Conservation (phyloP, 2,797 vertebrate genomes). For the Urocyon cinereoargenteus region DNA sequence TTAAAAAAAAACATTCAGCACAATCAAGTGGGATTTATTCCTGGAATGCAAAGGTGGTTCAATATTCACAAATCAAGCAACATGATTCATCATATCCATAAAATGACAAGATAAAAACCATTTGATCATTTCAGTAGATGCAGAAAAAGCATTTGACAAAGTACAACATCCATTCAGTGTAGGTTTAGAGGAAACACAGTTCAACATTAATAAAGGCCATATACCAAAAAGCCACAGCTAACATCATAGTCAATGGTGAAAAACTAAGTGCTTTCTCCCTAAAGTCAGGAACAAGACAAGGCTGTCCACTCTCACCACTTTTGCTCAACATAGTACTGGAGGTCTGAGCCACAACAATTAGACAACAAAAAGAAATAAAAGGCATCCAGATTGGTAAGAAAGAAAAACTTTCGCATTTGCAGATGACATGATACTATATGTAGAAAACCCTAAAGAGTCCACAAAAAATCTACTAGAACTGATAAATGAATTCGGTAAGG, state of each 20-base stretch:
- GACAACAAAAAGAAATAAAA: neutral
- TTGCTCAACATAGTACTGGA: neutral
- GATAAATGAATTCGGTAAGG: neutral
- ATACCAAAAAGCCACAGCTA: neutral
- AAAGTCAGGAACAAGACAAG: neutral
- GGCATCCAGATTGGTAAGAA: neutral
- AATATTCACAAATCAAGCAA: neutral
- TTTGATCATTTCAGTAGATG: neutral
- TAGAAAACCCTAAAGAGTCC: neutral
- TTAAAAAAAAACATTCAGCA: neutral
- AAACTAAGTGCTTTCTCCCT: neutral
- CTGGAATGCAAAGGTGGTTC: neutral
- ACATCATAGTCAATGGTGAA: neutral
- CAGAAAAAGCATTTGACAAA: neutral
- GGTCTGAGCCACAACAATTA: neutral
- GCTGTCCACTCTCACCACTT: neutral
- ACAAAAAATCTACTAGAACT: neutral
- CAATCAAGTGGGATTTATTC: neutral
- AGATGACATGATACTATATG: neutral
- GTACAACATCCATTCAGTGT: neutral
- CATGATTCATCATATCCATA: neutral
- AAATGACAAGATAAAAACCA: neutral
- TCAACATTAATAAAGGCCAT: neutral
- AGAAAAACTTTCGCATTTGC: neutral
- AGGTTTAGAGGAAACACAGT: neutral